These are phyloP conservation scores for Tetragonula clypearis DNA, from an alignment of 1,140 invertebrate species.

Conservation along the genomic window DNA sequence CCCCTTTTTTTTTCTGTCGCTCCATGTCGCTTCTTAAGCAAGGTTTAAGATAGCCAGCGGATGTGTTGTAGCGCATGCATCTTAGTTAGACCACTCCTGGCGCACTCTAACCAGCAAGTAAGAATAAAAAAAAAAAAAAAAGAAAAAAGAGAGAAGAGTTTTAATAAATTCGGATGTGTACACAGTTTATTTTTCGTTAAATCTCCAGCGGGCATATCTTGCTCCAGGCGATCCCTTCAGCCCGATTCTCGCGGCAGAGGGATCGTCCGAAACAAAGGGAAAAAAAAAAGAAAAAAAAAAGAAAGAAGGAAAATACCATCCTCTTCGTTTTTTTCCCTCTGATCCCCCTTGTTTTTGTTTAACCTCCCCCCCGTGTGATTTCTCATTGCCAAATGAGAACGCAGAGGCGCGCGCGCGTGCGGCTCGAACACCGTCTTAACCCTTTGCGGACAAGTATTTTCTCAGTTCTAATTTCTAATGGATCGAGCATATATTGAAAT, in stretches of 20 bases:
- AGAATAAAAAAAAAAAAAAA: conserved; percentile 43
- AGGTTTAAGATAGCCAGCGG: conserved; percentile 63
- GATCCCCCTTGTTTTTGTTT: background rate
- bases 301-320: too few species aligned
- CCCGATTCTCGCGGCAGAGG: background rate
- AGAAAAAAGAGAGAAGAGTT: background rate
- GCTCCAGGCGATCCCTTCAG: background rate
- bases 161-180: conserved; percentile 51
- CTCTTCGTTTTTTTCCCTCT: background rate
- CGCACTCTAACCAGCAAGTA: conserved; percentile 68
- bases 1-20: conserved; percentile 8
- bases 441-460: background rate
- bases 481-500: too few species aligned
- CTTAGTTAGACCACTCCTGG: conserved; percentile 65
- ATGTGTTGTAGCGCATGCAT: conserved; percentile 70
- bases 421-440: background rate
- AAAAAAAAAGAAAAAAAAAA: too few species aligned
- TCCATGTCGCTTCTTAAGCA: conserved; percentile 58
- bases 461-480: too few species aligned
- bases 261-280: too few species aligned
- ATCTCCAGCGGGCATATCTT: background rate
- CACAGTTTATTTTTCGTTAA: conserved; percentile 4
- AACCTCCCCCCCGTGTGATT: background rate
- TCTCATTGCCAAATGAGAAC: background rate
- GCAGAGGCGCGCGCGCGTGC: background rate